These are phyloP conservation scores for Alauda arvensis DNA, from an alignment of 2,797 vertebrate genomes.

Conservation along the genomic window DNA sequence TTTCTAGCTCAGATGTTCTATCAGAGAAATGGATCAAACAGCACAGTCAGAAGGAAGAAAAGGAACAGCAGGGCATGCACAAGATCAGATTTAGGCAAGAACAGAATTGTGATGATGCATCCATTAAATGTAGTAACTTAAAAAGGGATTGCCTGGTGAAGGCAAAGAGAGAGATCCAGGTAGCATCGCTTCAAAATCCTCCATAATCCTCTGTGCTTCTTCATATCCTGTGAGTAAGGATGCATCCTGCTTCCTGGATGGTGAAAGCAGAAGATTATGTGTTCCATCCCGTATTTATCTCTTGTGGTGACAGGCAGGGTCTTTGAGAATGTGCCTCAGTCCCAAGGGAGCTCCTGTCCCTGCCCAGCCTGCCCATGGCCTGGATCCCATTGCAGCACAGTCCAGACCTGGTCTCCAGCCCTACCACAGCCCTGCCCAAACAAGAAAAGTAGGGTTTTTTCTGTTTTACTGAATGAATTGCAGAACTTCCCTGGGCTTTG, in stretches of 20 bases:
- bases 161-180: neutral
- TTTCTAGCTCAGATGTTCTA: neutral
- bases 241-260: neutral
- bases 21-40: neutral
- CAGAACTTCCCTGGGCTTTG: neutral
- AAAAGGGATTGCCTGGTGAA: neutral
- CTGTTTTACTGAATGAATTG: neutral
- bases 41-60: neutral
- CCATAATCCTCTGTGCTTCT: neutral
- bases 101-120: neutral
- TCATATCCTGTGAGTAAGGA: neutral
- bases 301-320: neutral
- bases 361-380: neutral
- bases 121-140: neutral
- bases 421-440: neutral
- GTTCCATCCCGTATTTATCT: neutral
- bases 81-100: neutral
- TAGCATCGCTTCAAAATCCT: neutral
- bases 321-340: fast-evolving
- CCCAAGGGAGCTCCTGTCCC: fast-evolving
- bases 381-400: neutral
- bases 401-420: neutral
- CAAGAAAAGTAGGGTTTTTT: fast-evolving
- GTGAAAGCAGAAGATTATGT: neutral
- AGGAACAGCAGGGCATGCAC: neutral